Percentiles rank a stretch among this genome's conserved stretches.
Evolutionary conservation across 1,140 invertebrate genomes (phyloP).

Genomic region (Chelonus insularis): DNA sequence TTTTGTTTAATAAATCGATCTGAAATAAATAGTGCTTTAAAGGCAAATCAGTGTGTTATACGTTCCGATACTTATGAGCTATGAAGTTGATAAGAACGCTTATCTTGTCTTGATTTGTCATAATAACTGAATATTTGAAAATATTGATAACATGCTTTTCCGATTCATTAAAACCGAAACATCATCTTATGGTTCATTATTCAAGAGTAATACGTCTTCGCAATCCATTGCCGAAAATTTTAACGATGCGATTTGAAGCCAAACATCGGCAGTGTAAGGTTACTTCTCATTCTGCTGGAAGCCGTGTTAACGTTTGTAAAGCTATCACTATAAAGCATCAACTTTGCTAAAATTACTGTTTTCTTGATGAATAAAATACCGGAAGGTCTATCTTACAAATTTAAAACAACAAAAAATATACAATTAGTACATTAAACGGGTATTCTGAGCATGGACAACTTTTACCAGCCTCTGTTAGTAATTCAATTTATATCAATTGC

Average conservation of each 20-base stretch:
- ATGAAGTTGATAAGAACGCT: constrained; percentile 2
- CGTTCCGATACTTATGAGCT: background rate
- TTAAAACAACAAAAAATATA: too few relatives aligned
- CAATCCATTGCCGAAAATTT: constrained; percentile 1
- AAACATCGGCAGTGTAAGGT: constrained; percentile 15
- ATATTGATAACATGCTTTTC: constrained; percentile 11
- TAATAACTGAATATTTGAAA: constrained; percentile 20
- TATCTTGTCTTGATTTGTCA: background rate
- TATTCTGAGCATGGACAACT: too few relatives aligned
- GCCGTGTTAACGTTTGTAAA: background rate
- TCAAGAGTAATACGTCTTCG: constrained; percentile 7
- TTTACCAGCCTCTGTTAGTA: too few relatives aligned
- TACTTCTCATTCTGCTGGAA: constrained; percentile 8
- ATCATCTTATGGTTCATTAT: constrained; percentile 22
- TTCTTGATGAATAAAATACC: too few relatives aligned
- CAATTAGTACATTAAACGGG: too few relatives aligned
- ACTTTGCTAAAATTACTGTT: too few relatives aligned
- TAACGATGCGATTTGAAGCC: constrained; percentile 9
- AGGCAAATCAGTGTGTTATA: background rate
- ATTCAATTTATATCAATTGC: too few relatives aligned
- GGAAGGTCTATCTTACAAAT: too few relatives aligned
- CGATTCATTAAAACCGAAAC: constrained; percentile 15
- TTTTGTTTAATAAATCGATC: background rate
- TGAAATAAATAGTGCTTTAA: background rate
- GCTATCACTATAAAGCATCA: background rate